Percentiles rank a stretch among this genome's conserved stretches.
phyloP scores from a whole-genome alignment of 2,888 invertebrate genomes.

The Sphinx pinastri region DNA sequence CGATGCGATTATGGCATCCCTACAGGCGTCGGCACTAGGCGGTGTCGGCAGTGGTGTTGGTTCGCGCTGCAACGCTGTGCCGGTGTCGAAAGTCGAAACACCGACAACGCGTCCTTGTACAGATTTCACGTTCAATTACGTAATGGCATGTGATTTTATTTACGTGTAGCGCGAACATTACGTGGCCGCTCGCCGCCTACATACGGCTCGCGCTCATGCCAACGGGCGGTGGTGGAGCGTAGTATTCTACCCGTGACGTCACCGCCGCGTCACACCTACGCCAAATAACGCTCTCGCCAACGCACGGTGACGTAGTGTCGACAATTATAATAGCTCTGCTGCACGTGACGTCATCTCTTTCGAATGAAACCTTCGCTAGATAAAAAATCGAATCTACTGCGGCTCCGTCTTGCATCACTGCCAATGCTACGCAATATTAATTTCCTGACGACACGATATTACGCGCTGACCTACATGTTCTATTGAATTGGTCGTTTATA shows the following conservation, averaged over 20 bases:
- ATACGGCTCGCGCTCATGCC: slow-evolving; percentile 43
- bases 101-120: slow-evolving; percentile 69
- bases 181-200: slow-evolving; percentile 54
- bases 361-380: slow-evolving; percentile 44
- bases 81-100: slow-evolving; percentile 76
- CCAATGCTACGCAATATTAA: slow-evolving; percentile 57
- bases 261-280: slow-evolving; percentile 71
- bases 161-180: slow-evolving; percentile 59
- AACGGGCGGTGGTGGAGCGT: slow-evolving; percentile 49
- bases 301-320: slow-evolving; percentile 67
- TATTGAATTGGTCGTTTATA: slow-evolving; percentile 53
- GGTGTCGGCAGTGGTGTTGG: not conserved
- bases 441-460: slow-evolving; percentile 53
- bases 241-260: slow-evolving; percentile 77
- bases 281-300: slow-evolving; percentile 55
- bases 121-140: slow-evolving; percentile 79
- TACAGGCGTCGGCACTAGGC: slow-evolving; percentile 49
- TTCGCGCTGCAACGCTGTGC: not conserved
- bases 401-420: slow-evolving; percentile 54
- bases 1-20: slow-evolving; percentile 76
- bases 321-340: slow-evolving; percentile 54
- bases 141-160: slow-evolving; percentile 66
- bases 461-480: slow-evolving; percentile 60
- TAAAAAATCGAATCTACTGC: slow-evolving; percentile 50
- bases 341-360: slow-evolving; percentile 63